Evolutionary conservation across 2,113 vertebrate genomes (phyloP).

Genomic region (Orycteropus afer): DNA sequence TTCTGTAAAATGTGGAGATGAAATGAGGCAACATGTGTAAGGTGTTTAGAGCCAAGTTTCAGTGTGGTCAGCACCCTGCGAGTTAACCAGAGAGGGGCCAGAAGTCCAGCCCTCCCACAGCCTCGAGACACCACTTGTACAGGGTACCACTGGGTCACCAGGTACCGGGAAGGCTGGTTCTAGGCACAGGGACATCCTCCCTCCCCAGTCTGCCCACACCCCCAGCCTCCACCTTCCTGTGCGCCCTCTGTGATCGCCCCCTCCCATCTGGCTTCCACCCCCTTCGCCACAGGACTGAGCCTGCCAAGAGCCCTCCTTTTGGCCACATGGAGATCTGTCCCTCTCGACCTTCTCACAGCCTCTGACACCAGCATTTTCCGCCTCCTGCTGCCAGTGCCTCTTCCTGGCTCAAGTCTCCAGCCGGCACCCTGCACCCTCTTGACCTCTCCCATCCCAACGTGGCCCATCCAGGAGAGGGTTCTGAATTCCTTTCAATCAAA

Average conservation of each 20-base stretch:
- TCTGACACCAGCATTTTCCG: conserved; percentile 25
- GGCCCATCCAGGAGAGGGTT: neutral
- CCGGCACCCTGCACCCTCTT: neutral
- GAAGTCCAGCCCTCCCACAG: neutral
- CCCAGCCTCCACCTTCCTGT: conserved; percentile 71
- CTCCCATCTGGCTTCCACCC: conserved; percentile 74
- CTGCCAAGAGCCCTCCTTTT: conserved; percentile 71
- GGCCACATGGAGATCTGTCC: conserved; percentile 65
- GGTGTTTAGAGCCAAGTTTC: neutral
- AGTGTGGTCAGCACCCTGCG: too few species aligned
- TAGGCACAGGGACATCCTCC: neutral
- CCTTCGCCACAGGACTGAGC: conserved; percentile 55
- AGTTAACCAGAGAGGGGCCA: neutral
- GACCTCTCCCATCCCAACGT: neutral
- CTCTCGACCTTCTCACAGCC: conserved; percentile 55
- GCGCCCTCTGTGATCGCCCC: conserved; percentile 56
- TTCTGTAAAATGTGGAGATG: neutral
- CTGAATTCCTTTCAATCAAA: neutral
- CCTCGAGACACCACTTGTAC: neutral
- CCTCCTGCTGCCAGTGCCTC: neutral
- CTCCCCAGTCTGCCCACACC: conserved; percentile 5
- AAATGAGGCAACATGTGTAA: neutral
- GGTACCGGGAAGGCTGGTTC: neutral
- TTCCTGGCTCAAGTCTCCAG: neutral
- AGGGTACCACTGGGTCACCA: neutral